Evolutionary conservation across 2,113 vertebrate species (phyloP), one percentile per base, ranked within the genome.

Genomic region (Xenotilapia leptura): DNA sequence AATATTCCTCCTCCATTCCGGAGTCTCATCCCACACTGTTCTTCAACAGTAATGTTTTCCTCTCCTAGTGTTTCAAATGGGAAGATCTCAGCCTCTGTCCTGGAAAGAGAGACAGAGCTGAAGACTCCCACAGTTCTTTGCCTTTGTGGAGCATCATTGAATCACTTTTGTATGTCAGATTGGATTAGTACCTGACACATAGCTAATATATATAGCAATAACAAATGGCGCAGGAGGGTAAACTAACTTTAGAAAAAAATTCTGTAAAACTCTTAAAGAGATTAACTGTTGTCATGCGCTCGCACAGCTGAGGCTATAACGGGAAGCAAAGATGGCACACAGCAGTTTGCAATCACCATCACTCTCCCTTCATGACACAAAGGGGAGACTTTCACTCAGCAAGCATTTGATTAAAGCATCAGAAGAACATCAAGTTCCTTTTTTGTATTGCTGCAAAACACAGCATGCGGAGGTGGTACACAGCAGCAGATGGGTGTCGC

Each of bases 311-410:
- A 89, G 80, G 54, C 60, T 86, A 58, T 54, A 77, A 77, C 84
- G 58, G 79, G 83, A 80, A 92, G 90, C 86, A 80, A 84, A 85
- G 86, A 84, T 83, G 88, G 90, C 88, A 88, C 79, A 84, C 89
- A 91, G 94, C 90, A 83, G 93, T 95, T 93, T 91, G 91, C 93
- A 95, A 95, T 95, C 91, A 93, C 81, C 92, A 95, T 95, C 90
- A 90, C 85, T 95, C 91, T 88, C 73, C 86, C 86, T 92, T 87
- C 91, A 94, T 82, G 93, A 90, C 89, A 92, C 92, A 75, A 84
- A 88, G 68, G 94, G 91, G 94, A 93, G 88, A 90, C 83, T 80
- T 94, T 70, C 79, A 84, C 94, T 23, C 93, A 94, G 93, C 93
- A 92, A 92, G 92, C 89, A 86, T 85, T 92, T 92, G 94, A 95